These are phyloP conservation scores for Rhagium mordax DNA, from an alignment of 2,888 invertebrate species.

Conservation along the genomic window DNA sequence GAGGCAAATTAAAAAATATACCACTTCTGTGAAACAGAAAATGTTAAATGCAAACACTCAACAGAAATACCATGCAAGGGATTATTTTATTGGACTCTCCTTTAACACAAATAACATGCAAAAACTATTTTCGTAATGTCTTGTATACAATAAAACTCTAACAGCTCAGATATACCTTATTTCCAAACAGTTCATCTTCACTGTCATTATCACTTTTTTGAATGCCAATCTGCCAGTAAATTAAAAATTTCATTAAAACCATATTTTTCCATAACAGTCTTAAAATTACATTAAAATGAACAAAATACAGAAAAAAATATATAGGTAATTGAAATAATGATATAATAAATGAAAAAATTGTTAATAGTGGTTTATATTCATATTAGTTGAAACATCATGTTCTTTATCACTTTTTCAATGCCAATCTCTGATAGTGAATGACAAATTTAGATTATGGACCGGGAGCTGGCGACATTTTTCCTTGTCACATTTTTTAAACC, in stretches of 20 bases:
- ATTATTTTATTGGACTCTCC: not conserved
- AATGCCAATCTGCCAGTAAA: constrained; percentile 54
- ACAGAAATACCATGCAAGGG: not conserved
- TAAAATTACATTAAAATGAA: not conserved
- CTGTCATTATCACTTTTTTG: constrained; percentile 58
- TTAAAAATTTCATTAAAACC: constrained; percentile 39
- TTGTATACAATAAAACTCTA: constrained; percentile 32
- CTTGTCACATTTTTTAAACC: too few relatives aligned
- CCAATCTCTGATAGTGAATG: too few relatives aligned
- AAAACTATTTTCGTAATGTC: constrained; percentile 20
- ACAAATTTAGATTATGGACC: too few relatives aligned
- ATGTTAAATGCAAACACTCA: constrained; percentile 10
- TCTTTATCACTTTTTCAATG: too few relatives aligned
- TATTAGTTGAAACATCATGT: too few relatives aligned
- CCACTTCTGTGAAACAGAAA: not conserved
- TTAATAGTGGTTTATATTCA: too few relatives aligned
- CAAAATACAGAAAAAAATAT: not conserved
- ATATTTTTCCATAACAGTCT: not conserved
- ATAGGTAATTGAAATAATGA: too few relatives aligned
- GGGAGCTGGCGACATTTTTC: too few relatives aligned
- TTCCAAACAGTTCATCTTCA: constrained; percentile 61
- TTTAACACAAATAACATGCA: constrained; percentile 38
- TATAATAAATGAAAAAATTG: too few relatives aligned
- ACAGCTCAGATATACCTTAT: constrained; percentile 58
- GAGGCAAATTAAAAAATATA: not conserved